phyloP scores from a whole-genome alignment of 2,797 vertebrate species.

The Silurus lanzhouensis region DNA sequence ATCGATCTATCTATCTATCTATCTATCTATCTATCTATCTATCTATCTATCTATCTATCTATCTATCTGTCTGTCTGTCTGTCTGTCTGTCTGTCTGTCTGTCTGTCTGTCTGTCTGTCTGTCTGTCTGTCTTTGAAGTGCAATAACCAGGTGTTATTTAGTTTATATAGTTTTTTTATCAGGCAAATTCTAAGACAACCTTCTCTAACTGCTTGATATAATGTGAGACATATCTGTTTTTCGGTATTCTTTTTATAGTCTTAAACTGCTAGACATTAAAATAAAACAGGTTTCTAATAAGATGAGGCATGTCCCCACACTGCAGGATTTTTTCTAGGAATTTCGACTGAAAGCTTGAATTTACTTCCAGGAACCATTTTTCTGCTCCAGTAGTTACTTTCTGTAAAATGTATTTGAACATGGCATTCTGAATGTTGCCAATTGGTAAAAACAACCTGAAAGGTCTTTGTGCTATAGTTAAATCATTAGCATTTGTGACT shows the following conservation, averaged over 20 bases:
- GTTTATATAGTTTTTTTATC: background rate
- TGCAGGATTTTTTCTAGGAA: background rate
- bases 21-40: too few relatives aligned
- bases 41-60: too few relatives aligned
- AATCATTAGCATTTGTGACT: background rate
- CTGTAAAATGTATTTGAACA: background rate
- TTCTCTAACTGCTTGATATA: background rate
- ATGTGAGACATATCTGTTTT: background rate
- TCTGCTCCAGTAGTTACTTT: background rate
- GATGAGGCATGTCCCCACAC: background rate
- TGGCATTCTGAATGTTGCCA: background rate
- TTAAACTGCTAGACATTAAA: background rate
- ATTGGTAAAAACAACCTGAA: background rate
- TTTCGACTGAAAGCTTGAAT: background rate
- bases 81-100: background rate
- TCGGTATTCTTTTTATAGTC: background rate
- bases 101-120: background rate
- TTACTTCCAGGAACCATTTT: background rate
- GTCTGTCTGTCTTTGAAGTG: too few relatives aligned
- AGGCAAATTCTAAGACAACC: too few relatives aligned
- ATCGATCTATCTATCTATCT: too few relatives aligned
- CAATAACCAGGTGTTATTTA: too few relatives aligned
- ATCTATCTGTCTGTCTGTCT: background rate
- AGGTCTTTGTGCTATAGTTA: background rate
- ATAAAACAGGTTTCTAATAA: background rate